phyloP scores from a whole-genome alignment of 1,140 invertebrate genomes.

The Zophobas atratus region DNA sequence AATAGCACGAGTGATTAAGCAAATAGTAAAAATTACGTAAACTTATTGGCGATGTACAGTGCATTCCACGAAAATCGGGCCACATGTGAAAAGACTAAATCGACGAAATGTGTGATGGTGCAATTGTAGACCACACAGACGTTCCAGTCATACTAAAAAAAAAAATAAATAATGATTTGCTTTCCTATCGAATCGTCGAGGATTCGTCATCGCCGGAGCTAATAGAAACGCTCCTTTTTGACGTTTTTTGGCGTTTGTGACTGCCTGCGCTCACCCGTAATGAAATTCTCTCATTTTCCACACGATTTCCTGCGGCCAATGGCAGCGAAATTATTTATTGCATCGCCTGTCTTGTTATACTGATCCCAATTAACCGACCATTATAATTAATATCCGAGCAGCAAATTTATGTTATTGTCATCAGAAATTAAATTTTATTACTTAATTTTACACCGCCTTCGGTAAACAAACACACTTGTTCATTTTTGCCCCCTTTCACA shows the following conservation, averaged over 20 bases:
- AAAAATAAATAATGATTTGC: too few relatives aligned
- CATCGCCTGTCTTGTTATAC: conserved; percentile 26
- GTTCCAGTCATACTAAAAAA: too few relatives aligned
- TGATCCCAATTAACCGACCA: conserved; percentile 26
- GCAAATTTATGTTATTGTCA: conserved; percentile 26
- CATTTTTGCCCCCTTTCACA: conserved; percentile 13
- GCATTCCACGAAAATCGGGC: conserved; percentile 6
- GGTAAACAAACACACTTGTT: conserved; percentile 18
- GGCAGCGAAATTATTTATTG: conserved; percentile 31
- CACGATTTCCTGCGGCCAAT: conserved; percentile 25
- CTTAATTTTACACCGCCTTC: conserved; percentile 15
- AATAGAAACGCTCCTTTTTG: too few relatives aligned
- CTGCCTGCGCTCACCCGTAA: neutral
- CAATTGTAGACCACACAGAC: too few relatives aligned
- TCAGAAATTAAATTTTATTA: conserved; percentile 30
- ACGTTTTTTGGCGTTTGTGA: too few relatives aligned
- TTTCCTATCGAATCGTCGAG: too few relatives aligned
- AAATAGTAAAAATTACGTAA: conserved; percentile 9
- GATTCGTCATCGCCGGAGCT: too few relatives aligned
- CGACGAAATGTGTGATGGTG: too few relatives aligned
- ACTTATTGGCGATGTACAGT: neutral
- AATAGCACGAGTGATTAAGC: neutral
- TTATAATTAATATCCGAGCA: conserved; percentile 26
- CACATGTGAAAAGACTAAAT: neutral
- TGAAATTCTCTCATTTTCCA: conserved; percentile 13